These are phyloP conservation scores for Lasioglossum figueresi DNA, from an alignment of 2,888 invertebrate species.

Conservation along the genomic window DNA sequence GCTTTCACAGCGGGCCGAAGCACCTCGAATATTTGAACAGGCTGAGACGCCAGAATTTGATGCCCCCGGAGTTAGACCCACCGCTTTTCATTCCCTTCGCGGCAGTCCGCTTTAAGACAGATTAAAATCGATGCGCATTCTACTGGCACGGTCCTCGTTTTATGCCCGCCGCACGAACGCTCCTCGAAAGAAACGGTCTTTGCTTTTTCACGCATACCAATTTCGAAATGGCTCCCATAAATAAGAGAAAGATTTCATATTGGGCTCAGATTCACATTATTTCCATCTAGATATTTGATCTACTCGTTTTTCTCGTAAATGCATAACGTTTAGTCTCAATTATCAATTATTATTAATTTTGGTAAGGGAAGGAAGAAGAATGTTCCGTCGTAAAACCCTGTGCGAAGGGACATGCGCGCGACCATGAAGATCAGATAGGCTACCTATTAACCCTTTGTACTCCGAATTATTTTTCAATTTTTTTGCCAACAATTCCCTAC, in stretches of 20 bases:
- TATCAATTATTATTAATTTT: too few species aligned
- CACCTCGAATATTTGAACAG: slow-evolving; percentile 12
- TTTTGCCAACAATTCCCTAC: too few species aligned
- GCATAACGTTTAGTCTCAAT: background rate
- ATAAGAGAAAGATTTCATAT: background rate
- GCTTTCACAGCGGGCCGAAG: background rate
- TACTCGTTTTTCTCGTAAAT: background rate
- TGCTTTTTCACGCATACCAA: background rate
- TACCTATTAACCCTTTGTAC: too few species aligned
- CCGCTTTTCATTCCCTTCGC: background rate
- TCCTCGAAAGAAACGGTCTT: background rate
- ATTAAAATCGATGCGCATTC: slow-evolving; percentile 10
- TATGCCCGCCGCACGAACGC: background rate
- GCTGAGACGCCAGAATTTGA: slow-evolving; percentile 16
- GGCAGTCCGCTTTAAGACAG: background rate
- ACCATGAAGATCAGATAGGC: too few species aligned
- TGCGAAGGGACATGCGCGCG: too few species aligned
- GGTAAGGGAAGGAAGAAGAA: too few species aligned
- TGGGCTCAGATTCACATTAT: background rate
- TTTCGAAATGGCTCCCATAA: background rate
- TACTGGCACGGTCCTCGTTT: background rate
- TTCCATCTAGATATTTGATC: background rate
- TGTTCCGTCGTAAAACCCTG: too few species aligned
- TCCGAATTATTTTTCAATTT: too few species aligned
- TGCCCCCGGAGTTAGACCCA: background rate